These are phyloP conservation scores for Prunella fulvescens DNA, from an alignment of 2,113 vertebrate species.

Conservation along the genomic window DNA sequence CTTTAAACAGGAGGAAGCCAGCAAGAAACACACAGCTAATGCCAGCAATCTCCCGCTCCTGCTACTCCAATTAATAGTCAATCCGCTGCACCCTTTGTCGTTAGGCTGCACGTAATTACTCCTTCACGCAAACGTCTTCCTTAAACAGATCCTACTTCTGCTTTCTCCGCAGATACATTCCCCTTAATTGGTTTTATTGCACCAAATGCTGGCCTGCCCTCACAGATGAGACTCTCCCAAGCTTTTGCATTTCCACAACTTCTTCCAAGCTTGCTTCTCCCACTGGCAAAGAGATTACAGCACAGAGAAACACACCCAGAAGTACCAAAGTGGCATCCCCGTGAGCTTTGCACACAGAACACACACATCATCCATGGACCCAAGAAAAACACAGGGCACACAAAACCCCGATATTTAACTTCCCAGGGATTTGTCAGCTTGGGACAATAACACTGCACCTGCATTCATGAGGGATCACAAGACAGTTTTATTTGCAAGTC, in stretches of 20 bases:
- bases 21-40: conserved; percentile 17
- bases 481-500: neutral
- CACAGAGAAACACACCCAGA: neutral
- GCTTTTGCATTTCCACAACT: neutral
- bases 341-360: rapidly evolving
- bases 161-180: conserved; percentile 9
- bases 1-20: conserved; percentile 37
- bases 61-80: conserved; percentile 52
- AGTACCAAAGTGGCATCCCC: neutral
- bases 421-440: neutral
- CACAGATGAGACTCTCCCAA: neutral
- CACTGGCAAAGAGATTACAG: neutral
- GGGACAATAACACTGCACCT: rapidly evolving
- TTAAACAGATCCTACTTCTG: conserved; percentile 41
- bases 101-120: conserved; percentile 27
- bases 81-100: neutral
- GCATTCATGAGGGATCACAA: rapidly evolving
- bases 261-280: neutral
- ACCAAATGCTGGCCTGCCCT: conserved; percentile 27
- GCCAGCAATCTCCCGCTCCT: neutral
- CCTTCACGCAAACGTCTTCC: neutral
- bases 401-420: neutral
- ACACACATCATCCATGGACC: rapidly evolving
- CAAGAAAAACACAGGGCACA: neutral
- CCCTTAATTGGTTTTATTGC: conserved; percentile 28